These are phyloP conservation scores for Spinibarbus caldwelli DNA, from an alignment of 2,797 vertebrate genomes.

Conservation along the genomic window DNA sequence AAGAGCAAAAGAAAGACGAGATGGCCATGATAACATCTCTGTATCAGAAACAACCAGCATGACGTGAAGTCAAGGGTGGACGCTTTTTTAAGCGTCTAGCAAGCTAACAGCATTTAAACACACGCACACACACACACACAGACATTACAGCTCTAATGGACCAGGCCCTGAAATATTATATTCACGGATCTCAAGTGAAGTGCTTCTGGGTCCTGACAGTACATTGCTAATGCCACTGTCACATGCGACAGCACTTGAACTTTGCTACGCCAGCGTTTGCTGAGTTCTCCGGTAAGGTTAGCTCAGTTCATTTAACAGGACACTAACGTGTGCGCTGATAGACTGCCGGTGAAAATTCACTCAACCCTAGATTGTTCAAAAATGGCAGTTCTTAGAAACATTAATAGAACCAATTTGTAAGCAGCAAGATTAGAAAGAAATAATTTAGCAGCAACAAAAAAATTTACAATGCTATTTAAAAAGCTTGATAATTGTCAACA, in stretches of 20 bases:
- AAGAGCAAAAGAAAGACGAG: slow-evolving; percentile 3
- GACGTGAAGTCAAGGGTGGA: slow-evolving; percentile 15
- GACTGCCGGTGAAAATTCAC: neutral
- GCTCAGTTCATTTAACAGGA: slow-evolving; percentile 23
- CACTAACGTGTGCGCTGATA: neutral
- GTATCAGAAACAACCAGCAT: slow-evolving; percentile 22
- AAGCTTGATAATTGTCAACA: neutral
- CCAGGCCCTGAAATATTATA: slow-evolving; percentile 24
- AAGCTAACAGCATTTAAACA: slow-evolving; percentile 13
- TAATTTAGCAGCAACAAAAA: neutral
- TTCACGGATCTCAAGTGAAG: slow-evolving; percentile 33
- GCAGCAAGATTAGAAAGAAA: neutral
- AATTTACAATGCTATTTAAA: neutral
- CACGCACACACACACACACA: neutral
- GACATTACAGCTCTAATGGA: slow-evolving; percentile 30
- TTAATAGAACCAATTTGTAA: slow-evolving; percentile 8
- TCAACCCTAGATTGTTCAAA: neutral
- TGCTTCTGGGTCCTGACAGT: slow-evolving; percentile 32
- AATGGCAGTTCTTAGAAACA: neutral
- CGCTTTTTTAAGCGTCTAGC: slow-evolving; percentile 12
- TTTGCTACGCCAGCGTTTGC: slow-evolving; percentile 5
- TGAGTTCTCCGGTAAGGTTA: neutral
- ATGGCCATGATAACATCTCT: neutral
- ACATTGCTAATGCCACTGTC: slow-evolving; percentile 30
- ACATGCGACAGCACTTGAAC: slow-evolving; percentile 31